Percentiles rank a stretch among this genome's conserved stretches.
Evolutionary conservation across 2,888 invertebrate species (phyloP).

Genomic region (Trachelus troglodyta): DNA sequence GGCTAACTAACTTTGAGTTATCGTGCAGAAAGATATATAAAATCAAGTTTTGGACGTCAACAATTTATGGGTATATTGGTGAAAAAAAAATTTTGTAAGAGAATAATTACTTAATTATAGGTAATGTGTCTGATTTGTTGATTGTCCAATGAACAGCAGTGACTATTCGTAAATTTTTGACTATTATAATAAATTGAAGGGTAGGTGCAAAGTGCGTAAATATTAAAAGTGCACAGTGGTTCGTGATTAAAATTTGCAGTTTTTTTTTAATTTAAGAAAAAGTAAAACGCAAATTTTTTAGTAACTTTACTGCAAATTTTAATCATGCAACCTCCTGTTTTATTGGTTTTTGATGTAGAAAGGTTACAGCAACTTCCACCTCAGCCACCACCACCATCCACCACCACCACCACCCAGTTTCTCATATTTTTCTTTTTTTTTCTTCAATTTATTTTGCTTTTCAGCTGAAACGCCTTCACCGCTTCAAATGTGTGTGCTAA

Average conservation of each 20-base stretch:
- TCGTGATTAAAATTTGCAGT: not conserved
- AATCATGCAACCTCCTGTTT: not conserved
- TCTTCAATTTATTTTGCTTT: not conserved
- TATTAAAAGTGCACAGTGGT: not conserved
- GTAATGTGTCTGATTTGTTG: not conserved
- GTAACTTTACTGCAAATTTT: not conserved
- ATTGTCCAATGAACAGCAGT: not conserved
- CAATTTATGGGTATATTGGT: not conserved
- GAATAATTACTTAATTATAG: not conserved
- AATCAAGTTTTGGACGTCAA: not conserved
- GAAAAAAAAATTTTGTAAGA: too few relatives aligned
- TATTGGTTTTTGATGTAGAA: not conserved
- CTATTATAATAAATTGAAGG: not conserved
- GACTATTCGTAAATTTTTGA: not conserved
- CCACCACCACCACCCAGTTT: slow-evolving; percentile 1
- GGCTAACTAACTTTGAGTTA: not conserved
- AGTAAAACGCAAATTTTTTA: not conserved
- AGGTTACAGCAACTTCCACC: slow-evolving; percentile 44
- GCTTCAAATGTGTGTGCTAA: not conserved
- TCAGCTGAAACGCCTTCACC: not conserved
- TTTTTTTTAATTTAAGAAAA: not conserved
- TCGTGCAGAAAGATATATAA: not conserved
- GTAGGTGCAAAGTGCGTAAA: not conserved
- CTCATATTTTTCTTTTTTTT: not conserved
- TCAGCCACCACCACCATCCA: slow-evolving; percentile 44